phyloP scores from a whole-genome alignment of 2,113 vertebrate species.

The Salvelinus namaycush region DNA sequence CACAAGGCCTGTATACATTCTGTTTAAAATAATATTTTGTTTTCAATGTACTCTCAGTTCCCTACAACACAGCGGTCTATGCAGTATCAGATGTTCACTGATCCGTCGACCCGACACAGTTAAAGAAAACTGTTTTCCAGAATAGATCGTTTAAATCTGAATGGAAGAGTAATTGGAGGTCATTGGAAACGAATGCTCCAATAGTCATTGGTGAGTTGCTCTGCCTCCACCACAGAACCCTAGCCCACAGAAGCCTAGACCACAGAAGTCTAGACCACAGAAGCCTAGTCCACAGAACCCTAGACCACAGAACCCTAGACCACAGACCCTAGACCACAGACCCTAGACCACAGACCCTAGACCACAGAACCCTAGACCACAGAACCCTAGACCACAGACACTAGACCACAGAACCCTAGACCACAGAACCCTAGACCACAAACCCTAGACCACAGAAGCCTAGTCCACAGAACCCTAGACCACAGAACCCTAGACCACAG shows the following conservation, averaged over 20 bases:
- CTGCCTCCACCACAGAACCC: slow-evolving; percentile 45
- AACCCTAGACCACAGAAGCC: too few relatives aligned
- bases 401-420: too few relatives aligned
- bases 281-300: too few relatives aligned
- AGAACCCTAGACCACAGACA: too few relatives aligned
- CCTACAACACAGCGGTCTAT: slow-evolving; percentile 22
- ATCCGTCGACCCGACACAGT: slow-evolving; percentile 46
- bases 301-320: too few relatives aligned
- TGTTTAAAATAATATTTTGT: slow-evolving; percentile 16
- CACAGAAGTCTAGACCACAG: too few relatives aligned
- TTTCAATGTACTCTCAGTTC: slow-evolving; percentile 11
- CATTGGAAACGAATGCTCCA: slow-evolving; percentile 66
- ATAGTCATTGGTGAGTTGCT: slow-evolving; percentile 23
- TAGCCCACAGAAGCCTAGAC: background rate
- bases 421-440: too few relatives aligned
- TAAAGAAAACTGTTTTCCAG: slow-evolving; percentile 62
- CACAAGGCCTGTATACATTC: slow-evolving; percentile 39
- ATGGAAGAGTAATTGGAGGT: slow-evolving; percentile 68
- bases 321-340: slow-evolving; percentile 33
- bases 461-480: too few relatives aligned
- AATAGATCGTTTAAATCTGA: slow-evolving; percentile 68
- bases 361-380: too few relatives aligned
- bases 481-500: too few relatives aligned
- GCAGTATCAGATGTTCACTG: slow-evolving; percentile 48
- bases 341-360: slow-evolving; percentile 17